A percentile compares a stretch with the other conserved stretches of the same genome.
Evolutionary conservation across 2,113 vertebrate species (phyloP).

Genomic region (Cochlearius cochlearius): DNA sequence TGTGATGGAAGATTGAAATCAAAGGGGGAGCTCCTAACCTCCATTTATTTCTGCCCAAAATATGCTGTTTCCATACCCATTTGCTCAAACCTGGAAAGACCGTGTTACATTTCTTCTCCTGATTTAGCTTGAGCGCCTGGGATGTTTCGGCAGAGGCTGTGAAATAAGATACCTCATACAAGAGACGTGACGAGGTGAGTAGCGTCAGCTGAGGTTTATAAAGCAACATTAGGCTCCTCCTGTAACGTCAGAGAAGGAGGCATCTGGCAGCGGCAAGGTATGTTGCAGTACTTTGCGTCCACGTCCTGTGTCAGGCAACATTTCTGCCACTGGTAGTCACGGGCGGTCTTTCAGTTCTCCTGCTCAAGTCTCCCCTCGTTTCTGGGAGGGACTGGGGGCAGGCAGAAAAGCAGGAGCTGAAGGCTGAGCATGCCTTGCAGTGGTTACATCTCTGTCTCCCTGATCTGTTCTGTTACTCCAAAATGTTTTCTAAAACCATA

Average conservation of each 20-base stretch:
- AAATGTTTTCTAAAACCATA: background rate
- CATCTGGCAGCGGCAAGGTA: background rate
- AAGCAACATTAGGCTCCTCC: background rate
- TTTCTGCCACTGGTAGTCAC: background rate
- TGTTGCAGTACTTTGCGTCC: fast-evolving
- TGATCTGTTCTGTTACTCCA: background rate
- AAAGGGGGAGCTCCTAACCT: background rate
- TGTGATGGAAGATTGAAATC: background rate
- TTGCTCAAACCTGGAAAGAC: background rate
- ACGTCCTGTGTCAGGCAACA: background rate
- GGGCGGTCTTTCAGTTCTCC: background rate
- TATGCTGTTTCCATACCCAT: background rate
- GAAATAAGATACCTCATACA: background rate
- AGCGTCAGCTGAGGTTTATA: background rate
- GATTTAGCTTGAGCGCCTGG: background rate
- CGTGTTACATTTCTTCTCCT: fast-evolving
- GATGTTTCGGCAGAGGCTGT: background rate
- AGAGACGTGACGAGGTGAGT: background rate
- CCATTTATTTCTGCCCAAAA: background rate
- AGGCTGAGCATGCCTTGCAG: background rate
- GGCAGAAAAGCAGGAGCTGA: background rate
- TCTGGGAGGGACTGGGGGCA: background rate
- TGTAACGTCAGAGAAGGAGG: background rate
- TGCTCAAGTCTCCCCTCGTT: background rate
- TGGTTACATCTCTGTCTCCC: background rate